Conservation (phyloP, 53 echinoderm and acorn worm species). For the Crossaster papposus region DNA sequence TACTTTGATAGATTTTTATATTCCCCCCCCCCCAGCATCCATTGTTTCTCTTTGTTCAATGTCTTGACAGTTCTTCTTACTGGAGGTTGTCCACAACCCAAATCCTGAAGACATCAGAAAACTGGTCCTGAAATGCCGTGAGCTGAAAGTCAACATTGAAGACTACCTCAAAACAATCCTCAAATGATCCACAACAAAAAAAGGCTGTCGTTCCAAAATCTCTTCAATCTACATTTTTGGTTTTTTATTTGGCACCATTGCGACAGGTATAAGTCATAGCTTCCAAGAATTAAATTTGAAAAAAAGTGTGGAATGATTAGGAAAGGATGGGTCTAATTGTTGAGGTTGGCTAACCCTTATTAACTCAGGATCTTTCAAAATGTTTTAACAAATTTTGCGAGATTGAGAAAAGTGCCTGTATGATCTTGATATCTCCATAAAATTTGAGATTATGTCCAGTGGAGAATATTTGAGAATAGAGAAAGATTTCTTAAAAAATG, state of each 20-base stretch:
- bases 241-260: background rate
- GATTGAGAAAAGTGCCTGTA: background rate
- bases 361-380: too few species aligned
- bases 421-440: too few species aligned
- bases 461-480: background rate
- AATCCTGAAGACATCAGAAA: conserved; percentile 54
- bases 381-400: background rate
- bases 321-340: background rate
- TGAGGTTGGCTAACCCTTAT: too few species aligned
- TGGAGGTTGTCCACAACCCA: conserved; percentile 57
- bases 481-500: background rate
- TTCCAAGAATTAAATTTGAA: background rate
- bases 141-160: conserved; percentile 65
- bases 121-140: conserved; percentile 52
- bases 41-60: background rate
- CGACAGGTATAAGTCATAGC: background rate
- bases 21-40: background rate
- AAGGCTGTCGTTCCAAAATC: background rate
- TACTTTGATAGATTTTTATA: too few species aligned
- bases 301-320: background rate
- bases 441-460: too few species aligned
- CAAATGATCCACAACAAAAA: conserved; percentile 16
- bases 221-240: background rate
- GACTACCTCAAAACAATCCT: conserved; percentile 67
- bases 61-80: conserved; percentile 51